Base-by-base conservation (phyloP, 2,797 vertebrate genomes). In the Cirrhinus mrigala region DNA sequence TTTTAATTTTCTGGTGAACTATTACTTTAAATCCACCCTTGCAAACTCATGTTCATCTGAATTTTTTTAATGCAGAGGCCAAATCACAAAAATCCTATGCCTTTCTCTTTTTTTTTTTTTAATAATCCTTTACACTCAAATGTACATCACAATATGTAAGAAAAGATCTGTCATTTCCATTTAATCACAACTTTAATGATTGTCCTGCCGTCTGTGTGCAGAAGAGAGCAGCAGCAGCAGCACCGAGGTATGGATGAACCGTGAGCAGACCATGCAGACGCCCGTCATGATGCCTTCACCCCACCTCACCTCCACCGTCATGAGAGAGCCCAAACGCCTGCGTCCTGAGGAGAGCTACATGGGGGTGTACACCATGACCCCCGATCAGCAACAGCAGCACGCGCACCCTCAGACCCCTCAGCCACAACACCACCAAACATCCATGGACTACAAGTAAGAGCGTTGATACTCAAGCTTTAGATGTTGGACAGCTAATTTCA, bases 391-490 rank as follows among this genome's bases (percentile, higher is more conserved):
- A 52, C 95, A 92, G 88, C 93, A 93, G 84, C 95, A 94, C 69
- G 11, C 90, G 78, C 95, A 94, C 85, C 92, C 93, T 83, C 95
- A 94, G 91, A 93, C 95, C 73, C 95, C 95, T 50, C 95, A 96
- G 90, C 88, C 88, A 58, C 91, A 91, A 73, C 95, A 95, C 84
- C 95, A 98, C 92, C 98, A 98, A 92, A 94, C 97, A 83, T 94
- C 98, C 24, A 96, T 99, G 84, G 98, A 99, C 93, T 99, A 99
- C 96, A 99, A 99, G 98, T 99, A 97, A 76, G 96, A 94, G 89
- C 75, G 44, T 66, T 85, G 48, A 37, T 20, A 4, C 6, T 33
- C 18, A 15, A 33, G 33, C 16, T 10, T 78, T 15, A 62, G 27
- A 29, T 66, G 14, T 3, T 15, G 7, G 12, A 54, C 48, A 14